Base-by-base conservation (phyloP, 1,140 invertebrate genomes). In the Akabosia matsudoensis region DNA sequence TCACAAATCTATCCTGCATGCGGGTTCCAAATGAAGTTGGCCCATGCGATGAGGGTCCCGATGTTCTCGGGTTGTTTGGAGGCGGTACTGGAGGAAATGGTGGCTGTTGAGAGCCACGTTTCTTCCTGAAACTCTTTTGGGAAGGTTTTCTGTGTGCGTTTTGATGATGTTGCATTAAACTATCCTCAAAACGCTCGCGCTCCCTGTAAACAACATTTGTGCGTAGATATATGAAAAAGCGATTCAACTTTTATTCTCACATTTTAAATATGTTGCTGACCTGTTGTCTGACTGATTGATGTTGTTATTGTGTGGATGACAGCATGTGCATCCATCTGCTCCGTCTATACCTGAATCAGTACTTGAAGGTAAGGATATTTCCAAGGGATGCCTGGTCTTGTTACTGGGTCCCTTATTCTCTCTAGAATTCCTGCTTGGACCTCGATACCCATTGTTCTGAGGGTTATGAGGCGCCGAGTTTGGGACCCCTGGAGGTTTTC, bases 331-430 rank as follows among this genome's bases (percentile, higher is more conserved):
- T 82, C 82, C 79, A 18, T 82, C 80, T 13, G 78, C 85, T 81
- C 90, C 86, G 54, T 88, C 90, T 78, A 93, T 92, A 37, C 91
- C 92, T 7, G 91, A 92, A 85, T 93, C 91, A 83, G 92, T 90
- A 82, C 91, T 92, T 76, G 92, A 93, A 86, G 92, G 91, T 77
- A 92, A 86, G 74, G 91, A 92, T 78, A 91, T 56, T 56, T 81
- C 77, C 90, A 83, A 91, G 87, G 76, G 90, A 91, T 70, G 89
- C 89, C 83, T 92, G 18, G 31, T 56, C 33, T 67, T 71, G 31
- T n/a, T n/a, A n/a, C n/a, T n/a, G n/a, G n/a, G n/a, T 67, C 79
- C 77, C 90, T 83, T 91, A 87, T 75, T 90, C 90, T 67, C 89
- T 89, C 83, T 92, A 7, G 70, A 74, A 13, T 51, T 54, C 34